These are phyloP conservation scores for Hemitrygon akajei DNA, from an alignment of 2,797 vertebrate species.

Conservation along the genomic window DNA sequence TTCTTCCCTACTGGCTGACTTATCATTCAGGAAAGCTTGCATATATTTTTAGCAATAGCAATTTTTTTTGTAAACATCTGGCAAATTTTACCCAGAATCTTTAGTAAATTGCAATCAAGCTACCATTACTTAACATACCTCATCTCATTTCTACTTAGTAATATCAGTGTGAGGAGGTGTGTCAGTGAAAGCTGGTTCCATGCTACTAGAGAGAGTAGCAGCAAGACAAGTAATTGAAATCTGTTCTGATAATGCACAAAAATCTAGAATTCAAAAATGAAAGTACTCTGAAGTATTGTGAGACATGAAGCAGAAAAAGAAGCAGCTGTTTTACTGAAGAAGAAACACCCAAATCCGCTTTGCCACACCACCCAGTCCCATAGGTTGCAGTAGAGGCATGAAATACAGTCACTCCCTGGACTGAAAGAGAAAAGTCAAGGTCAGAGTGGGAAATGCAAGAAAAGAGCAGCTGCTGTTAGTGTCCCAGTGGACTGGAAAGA, in stretches of 20 bases:
- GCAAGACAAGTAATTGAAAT: neutral
- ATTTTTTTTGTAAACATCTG: neutral
- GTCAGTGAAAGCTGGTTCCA: neutral
- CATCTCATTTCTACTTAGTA: too few relatives aligned
- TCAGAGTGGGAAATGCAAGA: constrained; percentile 23
- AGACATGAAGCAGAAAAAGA: neutral
- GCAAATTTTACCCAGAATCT: neutral
- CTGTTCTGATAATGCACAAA: neutral
- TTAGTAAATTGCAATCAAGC: neutral
- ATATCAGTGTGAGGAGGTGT: neutral
- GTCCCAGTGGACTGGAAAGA: constrained; percentile 33
- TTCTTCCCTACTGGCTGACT: neutral
- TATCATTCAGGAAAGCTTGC: neutral
- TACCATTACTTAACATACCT: neutral
- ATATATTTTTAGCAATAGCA: neutral
- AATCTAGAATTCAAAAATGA: neutral
- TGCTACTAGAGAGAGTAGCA: neutral
- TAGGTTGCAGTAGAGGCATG: constrained; percentile 14
- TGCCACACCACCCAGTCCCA: constrained; percentile 36
- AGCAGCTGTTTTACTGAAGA: constrained; percentile 29
- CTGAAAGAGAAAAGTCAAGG: constrained; percentile 33
- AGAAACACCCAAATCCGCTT: constrained; percentile 24
- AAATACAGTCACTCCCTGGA: constrained; percentile 31
- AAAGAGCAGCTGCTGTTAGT: constrained; percentile 28
- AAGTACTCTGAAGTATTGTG: neutral